These are phyloP conservation scores for Netelia fuscicornis DNA, from an alignment of 2,888 invertebrate species.

Conservation along the genomic window DNA sequence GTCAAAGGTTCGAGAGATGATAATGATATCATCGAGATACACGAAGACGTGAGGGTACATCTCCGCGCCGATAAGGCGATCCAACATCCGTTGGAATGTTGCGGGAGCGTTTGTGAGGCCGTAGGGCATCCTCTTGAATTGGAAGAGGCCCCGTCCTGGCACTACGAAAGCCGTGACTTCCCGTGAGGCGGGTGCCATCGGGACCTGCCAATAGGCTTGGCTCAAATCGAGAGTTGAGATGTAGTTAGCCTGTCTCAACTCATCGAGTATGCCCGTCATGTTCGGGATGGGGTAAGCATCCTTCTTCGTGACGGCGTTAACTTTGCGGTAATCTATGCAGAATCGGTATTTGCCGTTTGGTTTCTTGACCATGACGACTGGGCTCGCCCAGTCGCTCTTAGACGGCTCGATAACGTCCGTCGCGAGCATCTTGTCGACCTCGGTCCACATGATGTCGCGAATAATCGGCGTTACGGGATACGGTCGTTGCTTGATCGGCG, in stretches of 20 bases:
- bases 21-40: constrained; percentile 67
- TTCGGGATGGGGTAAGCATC: no score
- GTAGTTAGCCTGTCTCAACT: constrained; percentile 69
- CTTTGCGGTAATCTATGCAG: constrained; percentile 1
- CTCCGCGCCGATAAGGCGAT: constrained; percentile 55
- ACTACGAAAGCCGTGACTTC: constrained; percentile 67
- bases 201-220: constrained; percentile 68
- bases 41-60: constrained; percentile 61
- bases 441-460: constrained; percentile 55
- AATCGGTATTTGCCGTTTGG: constrained; percentile 73
- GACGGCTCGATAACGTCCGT: constrained; percentile 76
- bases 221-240: constrained; percentile 70
- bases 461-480: constrained; percentile 61
- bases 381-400: constrained; percentile 74
- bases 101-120: constrained; percentile 67
- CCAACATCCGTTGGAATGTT: constrained; percentile 63
- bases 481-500: constrained; percentile 37
- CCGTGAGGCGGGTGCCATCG: constrained; percentile 45
- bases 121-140: constrained; percentile 65
- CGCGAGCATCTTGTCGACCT: constrained; percentile 77
- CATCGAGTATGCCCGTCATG: constrained; percentile 63
- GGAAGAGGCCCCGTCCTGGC: constrained; percentile 60
- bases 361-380: constrained; percentile 74
- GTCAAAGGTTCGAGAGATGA: constrained; percentile 59
- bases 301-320: no score